Conservation (phyloP, 2,888 invertebrate genomes). For the Acronicta alni region DNA sequence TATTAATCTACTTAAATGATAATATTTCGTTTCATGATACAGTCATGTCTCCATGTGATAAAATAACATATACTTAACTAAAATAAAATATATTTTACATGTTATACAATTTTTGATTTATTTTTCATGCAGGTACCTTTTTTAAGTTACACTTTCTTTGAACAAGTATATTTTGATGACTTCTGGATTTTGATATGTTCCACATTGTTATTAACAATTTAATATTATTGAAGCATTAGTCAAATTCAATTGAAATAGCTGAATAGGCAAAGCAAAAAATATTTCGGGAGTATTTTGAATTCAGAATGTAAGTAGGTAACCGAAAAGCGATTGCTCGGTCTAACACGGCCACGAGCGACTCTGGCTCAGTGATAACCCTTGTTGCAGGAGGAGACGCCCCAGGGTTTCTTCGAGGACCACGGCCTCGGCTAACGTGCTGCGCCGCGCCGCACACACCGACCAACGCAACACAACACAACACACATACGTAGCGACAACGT, state of each 20-base stretch:
- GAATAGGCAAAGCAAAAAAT: neutral
- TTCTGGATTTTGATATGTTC: neutral
- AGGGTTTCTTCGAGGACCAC: slow-evolving; percentile 99
- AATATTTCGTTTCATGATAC: slow-evolving; percentile 40
- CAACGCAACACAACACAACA: slow-evolving; percentile 36
- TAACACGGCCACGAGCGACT: slow-evolving; percentile 87
- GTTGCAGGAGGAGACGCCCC: slow-evolving; percentile 99
- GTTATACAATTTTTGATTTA: slow-evolving; percentile 50
- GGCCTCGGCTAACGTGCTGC: slow-evolving; percentile 94
- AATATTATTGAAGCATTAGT: no score
- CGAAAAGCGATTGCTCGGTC: slow-evolving; percentile 84
- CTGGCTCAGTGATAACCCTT: slow-evolving; percentile 89
- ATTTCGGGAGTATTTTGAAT: neutral
- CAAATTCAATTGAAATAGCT: no score
- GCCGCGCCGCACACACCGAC: slow-evolving; percentile 19
- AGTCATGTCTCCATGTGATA: slow-evolving; percentile 53
- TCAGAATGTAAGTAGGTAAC: slow-evolving; percentile 46
- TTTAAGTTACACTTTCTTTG: no score
- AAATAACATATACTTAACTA: slow-evolving; percentile 53
- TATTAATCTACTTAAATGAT: slow-evolving; percentile 32
- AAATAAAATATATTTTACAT: slow-evolving; percentile 59
- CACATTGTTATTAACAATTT: no score
- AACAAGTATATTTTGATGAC: neutral
- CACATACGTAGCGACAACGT: slow-evolving; percentile 49
- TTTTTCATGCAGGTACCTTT: slow-evolving; percentile 5